A percentile compares a stretch with the other conserved stretches of the same genome.
These are phyloP conservation scores for Zootermopsis nevadensis DNA, from an alignment of 2,888 invertebrate genomes.

Conservation along the genomic window DNA sequence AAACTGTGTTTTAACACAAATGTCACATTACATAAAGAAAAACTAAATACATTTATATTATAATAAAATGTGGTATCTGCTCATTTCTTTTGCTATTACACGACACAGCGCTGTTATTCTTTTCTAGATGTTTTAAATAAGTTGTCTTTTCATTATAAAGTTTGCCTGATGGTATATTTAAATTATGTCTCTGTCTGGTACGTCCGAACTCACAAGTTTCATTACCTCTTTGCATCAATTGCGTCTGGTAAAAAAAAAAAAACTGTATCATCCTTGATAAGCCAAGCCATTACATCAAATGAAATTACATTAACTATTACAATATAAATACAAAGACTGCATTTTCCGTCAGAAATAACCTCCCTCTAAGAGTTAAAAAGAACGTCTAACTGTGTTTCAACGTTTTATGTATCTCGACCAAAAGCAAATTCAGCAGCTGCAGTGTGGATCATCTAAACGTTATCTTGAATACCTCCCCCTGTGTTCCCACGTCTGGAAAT, in stretches of 20 bases:
- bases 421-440: slow-evolving; percentile 14
- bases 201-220: neutral
- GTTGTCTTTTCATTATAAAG: neutral
- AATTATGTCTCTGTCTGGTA: neutral
- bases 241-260: neutral
- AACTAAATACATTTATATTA: no score
- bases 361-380: neutral
- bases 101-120: no score
- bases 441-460: slow-evolving; percentile 9
- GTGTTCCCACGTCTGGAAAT: slow-evolving; percentile 27
- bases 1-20: no score
- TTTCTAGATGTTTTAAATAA: neutral
- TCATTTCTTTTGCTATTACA: no score
- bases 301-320: neutral
- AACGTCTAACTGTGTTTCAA: neutral
- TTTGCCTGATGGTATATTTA: neutral
- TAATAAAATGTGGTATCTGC: no score
- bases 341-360: neutral
- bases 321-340: neutral
- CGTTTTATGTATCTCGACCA: neutral
- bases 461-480: neutral
- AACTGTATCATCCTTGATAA: neutral
- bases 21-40: no score
- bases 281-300: no score
- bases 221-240: neutral